These are phyloP conservation scores for Sebastes trivittatus DNA, from an alignment of 2,797 vertebrate genomes.

Conservation along the genomic window DNA sequence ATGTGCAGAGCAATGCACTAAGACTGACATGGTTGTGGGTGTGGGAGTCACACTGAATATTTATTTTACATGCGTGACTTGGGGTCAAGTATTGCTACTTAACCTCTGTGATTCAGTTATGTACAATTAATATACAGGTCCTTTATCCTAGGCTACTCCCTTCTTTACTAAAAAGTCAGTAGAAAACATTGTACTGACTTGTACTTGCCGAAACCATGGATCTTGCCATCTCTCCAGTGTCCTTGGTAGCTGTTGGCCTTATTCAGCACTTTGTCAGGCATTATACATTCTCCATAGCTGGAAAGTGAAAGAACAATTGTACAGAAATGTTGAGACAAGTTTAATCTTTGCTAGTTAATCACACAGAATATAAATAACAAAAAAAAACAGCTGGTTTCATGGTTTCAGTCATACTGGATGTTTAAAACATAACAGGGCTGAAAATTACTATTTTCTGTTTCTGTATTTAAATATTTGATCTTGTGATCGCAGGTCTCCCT, in stretches of 20 bases:
- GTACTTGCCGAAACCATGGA: constrained; percentile 94
- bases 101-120: not conserved
- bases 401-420: not conserved
- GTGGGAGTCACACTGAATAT: not conserved
- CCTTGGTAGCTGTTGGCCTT: constrained; percentile 91
- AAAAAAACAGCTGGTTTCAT: not conserved
- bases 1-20: not conserved
- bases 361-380: not conserved
- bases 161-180: not conserved
- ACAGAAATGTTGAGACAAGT: not conserved
- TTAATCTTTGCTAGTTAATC: not conserved
- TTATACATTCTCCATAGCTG: constrained; percentile 73
- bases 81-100: not conserved
- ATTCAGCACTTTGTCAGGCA: constrained; percentile 87
- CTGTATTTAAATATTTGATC: not conserved
- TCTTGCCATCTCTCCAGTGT: constrained; percentile 94
- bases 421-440: not conserved
- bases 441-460: not conserved
- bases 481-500: not conserved
- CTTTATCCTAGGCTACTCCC: not conserved
- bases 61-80: not conserved
- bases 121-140: not conserved
- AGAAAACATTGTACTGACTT: constrained; percentile 80
- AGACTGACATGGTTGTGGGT: not conserved
- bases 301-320: not conserved